These are phyloP conservation scores for Rhagologus leucostigma DNA, from an alignment of 2,113 vertebrate genomes.

Conservation along the genomic window DNA sequence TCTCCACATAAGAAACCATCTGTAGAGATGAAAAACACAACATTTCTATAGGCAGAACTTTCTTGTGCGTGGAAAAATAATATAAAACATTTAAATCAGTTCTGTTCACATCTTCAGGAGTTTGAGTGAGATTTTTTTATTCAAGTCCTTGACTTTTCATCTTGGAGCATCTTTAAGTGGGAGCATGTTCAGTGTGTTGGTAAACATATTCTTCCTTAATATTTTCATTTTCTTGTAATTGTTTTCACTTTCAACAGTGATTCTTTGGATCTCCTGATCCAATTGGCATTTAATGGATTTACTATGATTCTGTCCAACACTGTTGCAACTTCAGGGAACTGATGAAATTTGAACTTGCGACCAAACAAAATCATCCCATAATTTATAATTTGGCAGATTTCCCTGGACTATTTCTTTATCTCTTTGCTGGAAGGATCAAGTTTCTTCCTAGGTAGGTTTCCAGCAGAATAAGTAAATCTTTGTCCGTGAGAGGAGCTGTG, in stretches of 20 bases:
- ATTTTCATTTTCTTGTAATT: not conserved
- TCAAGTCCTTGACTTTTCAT: not conserved
- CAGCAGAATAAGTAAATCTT: not conserved
- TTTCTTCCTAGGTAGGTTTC: accelerated
- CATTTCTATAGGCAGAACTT: not conserved
- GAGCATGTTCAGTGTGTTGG: not conserved
- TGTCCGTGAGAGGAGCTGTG: not conserved
- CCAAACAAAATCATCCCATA: not conserved
- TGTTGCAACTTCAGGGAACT: not conserved
- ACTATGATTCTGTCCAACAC: not conserved
- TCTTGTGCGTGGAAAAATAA: not conserved
- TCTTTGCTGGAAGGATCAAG: not conserved
- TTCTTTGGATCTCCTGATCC: not conserved
- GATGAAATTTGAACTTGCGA: not conserved
- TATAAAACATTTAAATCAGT: not conserved
- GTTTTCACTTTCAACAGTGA: not conserved
- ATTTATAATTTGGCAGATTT: not conserved
- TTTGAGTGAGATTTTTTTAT: not conserved
- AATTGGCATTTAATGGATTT: not conserved
- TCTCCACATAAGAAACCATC: not conserved
- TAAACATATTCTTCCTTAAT: not conserved
- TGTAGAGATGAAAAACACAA: not conserved
- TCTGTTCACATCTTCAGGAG: not conserved
- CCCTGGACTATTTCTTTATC: not conserved
- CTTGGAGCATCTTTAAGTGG: not conserved